Evolutionary conservation across 2,113 vertebrate species (phyloP).

Genomic region (Lanius collurio): DNA sequence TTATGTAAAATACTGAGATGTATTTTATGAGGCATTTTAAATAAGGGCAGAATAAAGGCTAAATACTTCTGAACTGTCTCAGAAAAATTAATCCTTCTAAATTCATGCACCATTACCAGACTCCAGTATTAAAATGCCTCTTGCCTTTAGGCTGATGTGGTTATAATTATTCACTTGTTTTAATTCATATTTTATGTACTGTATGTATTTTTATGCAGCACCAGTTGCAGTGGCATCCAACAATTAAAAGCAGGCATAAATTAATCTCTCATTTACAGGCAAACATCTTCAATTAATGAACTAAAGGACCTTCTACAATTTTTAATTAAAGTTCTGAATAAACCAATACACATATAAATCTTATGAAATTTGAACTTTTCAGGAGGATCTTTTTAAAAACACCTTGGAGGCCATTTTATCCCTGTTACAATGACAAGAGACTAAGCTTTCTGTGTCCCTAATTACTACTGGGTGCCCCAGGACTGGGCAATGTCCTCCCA

Average conservation of each 20-base stretch:
- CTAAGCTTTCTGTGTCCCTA: background rate
- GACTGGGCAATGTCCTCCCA: background rate
- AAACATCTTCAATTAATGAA: constrained; percentile 44
- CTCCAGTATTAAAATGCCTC: constrained; percentile 41
- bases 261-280: constrained; percentile 41
- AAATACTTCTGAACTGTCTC: constrained; percentile 55
- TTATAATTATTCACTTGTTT: constrained; percentile 56
- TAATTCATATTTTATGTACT: constrained; percentile 52
- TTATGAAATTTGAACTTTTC: background rate
- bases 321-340: constrained; percentile 52
- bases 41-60: constrained; percentile 56
- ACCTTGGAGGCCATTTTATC: background rate
- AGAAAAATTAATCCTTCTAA: constrained; percentile 58
- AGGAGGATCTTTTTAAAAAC: background rate
- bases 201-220: constrained; percentile 1
- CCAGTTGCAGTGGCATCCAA: constrained; percentile 12
- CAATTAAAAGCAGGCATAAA: constrained; percentile 60
- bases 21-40: constrained; percentile 39
- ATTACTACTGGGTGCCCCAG: background rate
- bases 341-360: background rate
- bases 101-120: constrained; percentile 55
- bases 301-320: constrained; percentile 8
- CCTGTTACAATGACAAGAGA: background rate
- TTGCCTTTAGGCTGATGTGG: constrained; percentile 44
- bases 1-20: constrained; percentile 45